phyloP scores from a whole-genome alignment of 2,888 invertebrate species.

The Zaprionus lineosus region DNA sequence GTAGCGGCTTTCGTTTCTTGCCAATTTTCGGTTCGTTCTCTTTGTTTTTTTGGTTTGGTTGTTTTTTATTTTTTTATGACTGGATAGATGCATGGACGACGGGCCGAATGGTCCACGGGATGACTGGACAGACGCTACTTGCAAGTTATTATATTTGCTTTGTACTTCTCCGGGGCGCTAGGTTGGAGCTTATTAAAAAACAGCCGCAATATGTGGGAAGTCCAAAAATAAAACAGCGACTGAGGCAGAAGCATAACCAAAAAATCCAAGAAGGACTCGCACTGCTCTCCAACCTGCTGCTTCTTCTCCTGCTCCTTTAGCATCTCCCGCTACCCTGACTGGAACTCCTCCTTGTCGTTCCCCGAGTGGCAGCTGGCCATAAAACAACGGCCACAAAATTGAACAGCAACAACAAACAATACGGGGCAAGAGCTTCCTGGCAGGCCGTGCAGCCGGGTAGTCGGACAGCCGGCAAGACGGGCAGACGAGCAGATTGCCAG shows the following conservation, averaged over 20 bases:
- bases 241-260: conserved; percentile 19
- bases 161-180: conserved; percentile 66
- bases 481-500: too few species aligned
- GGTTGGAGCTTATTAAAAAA: conserved; percentile 73
- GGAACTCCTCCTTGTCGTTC: too few species aligned
- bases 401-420: conserved; percentile 57
- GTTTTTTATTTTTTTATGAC: conserved; percentile 15
- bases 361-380: conserved; percentile 49
- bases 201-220: conserved; percentile 43
- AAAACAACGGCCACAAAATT: conserved; percentile 74
- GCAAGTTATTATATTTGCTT: conserved; percentile 78
- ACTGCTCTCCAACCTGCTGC: background rate
- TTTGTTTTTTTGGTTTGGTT: conserved; percentile 5
- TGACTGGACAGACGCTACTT: conserved; percentile 66
- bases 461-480: too few species aligned
- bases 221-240: conserved; percentile 31
- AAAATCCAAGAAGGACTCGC: conserved; percentile 29
- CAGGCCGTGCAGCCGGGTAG: conserved; percentile 8
- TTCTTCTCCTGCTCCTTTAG: too few species aligned
- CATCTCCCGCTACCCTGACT: too few species aligned
- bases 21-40: conserved; percentile 38
- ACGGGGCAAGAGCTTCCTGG: conserved; percentile 45
- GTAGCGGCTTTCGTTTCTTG: conserved; percentile 41
- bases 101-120: conserved; percentile 5
- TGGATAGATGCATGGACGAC: conserved; percentile 22